Base-by-base conservation (phyloP, 2,113 vertebrate genomes). In the Ictalurus punctatus region DNA sequence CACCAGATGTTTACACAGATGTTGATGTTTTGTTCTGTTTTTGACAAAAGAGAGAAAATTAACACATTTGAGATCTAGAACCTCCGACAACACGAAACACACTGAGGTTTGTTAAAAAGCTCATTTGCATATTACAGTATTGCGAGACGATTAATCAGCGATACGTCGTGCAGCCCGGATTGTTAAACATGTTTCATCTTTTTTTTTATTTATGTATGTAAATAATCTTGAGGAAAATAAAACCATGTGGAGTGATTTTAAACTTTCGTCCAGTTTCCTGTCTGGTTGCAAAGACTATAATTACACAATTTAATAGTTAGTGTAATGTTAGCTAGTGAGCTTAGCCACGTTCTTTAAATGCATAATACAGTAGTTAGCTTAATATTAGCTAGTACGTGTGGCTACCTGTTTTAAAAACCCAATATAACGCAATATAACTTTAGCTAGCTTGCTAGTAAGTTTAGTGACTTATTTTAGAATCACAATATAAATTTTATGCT, bases 1-100 rank as follows among this genome's bases (percentile, higher is more conserved):
- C 94, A 96, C 95, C 92, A 92, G 92, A 94, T 96, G 98, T 99
- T 99, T 99, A 99, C 98, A 63, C 58, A 63, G 23, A 63, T 63
- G 54, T 81, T 80, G 13, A 54, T 7, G 30, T 74, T 88, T 83
- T 27, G 91, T 86, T 86, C 54, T 63, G 85, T 84, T 83, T 61
- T 82, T 81, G 52, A 44, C 6, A 61, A 13, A 86, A 48, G 25
- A 40, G 16, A 61, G 13, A 23, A 48, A 67, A 78, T 88, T 67
- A 74, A 21, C 23, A 73, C 8, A 4, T 44, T 27, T 12, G 9
- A 74, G 17, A 23, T 25, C 40, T 48, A 14, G 40, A 78, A 78
- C 4, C 21, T 78, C 40, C 27, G 8, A 37, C 71, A 40, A 74
- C 71, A 76, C 4, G 9, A 23, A 4, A 44, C 37, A 44, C 8